These are phyloP conservation scores for Calameuta pallipes DNA, from an alignment of 2,888 invertebrate species.

Conservation along the genomic window DNA sequence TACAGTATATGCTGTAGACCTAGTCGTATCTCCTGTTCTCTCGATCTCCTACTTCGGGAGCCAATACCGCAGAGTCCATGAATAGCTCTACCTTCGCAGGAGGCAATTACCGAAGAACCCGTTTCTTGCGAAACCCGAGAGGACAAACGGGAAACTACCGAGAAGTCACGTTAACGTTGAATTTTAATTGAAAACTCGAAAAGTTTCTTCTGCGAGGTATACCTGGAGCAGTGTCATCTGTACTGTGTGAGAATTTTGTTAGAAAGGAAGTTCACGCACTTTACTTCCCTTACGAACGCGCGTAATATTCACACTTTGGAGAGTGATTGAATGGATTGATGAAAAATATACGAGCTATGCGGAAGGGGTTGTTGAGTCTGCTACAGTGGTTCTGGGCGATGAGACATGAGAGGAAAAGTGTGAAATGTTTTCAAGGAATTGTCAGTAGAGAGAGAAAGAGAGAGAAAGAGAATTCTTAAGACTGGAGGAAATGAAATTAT, in stretches of 20 bases:
- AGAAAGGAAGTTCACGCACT: not conserved
- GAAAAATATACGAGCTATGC: not conserved
- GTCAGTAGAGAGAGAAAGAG: constrained; percentile 26
- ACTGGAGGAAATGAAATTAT: constrained; percentile 8
- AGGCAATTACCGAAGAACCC: not conserved
- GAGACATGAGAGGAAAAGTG: constrained; percentile 4
- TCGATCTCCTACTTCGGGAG: not conserved
- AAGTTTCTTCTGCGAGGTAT: not conserved
- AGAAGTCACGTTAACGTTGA: not conserved
- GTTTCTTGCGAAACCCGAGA: not conserved
- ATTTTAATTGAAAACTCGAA: not conserved
- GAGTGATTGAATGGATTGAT: not conserved
- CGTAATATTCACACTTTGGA: not conserved
- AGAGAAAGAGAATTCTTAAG: constrained; percentile 8
- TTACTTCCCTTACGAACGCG: not conserved
- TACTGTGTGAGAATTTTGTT: not conserved
- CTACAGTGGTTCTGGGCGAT: not conserved
- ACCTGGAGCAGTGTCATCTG: not conserved
- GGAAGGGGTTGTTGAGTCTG: not conserved
- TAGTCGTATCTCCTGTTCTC: not conserved
- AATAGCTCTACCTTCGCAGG: not conserved
- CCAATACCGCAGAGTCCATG: not conserved
- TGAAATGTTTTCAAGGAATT: constrained; percentile 22
- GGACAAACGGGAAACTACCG: not conserved
- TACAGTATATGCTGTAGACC: not conserved